Percentiles rank a stretch among this genome's conserved stretches.
phyloP scores from a whole-genome alignment of 2,113 vertebrate genomes.

The Nicator chloris region DNA sequence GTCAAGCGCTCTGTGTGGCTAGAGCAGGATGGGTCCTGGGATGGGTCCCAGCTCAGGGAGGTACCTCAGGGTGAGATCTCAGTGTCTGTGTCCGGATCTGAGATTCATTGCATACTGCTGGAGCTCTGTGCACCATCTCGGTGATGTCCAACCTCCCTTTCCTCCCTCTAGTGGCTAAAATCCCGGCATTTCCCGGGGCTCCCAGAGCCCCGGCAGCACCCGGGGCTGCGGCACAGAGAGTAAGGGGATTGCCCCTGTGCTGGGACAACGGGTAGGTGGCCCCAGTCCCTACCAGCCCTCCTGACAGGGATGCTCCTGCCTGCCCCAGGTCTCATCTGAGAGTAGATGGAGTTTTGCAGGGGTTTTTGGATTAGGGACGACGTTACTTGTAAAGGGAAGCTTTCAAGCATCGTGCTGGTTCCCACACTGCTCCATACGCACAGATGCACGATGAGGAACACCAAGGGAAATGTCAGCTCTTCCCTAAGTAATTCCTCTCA shows the following conservation, averaged over 20 bases:
- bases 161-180: neutral
- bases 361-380: neutral
- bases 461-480: neutral
- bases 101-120: accelerated
- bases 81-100: neutral
- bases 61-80: neutral
- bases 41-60: neutral
- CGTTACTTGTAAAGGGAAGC: accelerated
- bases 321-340: neutral
- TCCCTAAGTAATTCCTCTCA: neutral
- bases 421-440: neutral
- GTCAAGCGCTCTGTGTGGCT: accelerated
- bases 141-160: accelerated
- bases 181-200: neutral
- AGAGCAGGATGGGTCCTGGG: neutral
- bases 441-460: neutral
- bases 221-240: neutral
- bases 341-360: neutral
- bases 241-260: accelerated
- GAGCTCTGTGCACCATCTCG: neutral
- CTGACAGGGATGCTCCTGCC: neutral
- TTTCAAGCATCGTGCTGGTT: neutral
- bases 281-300: neutral
- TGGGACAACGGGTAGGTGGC: neutral
- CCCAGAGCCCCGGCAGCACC: neutral